Conservation (phyloP, 2,113 vertebrate species). For the Mionectes macconnelli region DNA sequence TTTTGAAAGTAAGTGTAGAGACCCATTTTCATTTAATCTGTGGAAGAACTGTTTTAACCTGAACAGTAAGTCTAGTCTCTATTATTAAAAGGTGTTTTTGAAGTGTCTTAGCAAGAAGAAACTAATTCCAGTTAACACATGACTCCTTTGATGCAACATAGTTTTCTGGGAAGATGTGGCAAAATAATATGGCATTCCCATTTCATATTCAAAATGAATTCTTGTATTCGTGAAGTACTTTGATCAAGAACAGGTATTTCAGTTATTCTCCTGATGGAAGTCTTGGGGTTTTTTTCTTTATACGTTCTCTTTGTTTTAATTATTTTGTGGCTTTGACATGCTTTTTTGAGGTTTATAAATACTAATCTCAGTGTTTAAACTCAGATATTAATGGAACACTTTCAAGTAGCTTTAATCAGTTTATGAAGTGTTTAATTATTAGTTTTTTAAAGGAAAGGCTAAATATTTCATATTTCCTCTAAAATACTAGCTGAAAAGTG, state of each 20-base stretch:
- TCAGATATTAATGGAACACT: background rate
- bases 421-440: background rate
- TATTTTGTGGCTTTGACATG: background rate
- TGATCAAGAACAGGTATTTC: background rate
- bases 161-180: background rate
- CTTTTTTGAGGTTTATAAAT: background rate
- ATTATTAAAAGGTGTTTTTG: background rate
- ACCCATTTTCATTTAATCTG: background rate
- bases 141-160: background rate
- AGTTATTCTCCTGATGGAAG: background rate
- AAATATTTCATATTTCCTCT: background rate
- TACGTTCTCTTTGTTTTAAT: background rate
- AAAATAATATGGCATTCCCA: background rate
- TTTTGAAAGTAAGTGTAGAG: background rate
- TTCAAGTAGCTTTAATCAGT: background rate
- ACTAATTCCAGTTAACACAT: background rate
- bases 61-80: background rate
- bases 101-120: background rate
- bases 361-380: background rate
- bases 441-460: background rate
- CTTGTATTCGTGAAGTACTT: background rate
- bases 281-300: background rate
- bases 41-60: background rate
- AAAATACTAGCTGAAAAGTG: background rate
- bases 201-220: background rate